Conservation (phyloP, 1,140 invertebrate species). For the Geopemphigus sp. region DNA sequence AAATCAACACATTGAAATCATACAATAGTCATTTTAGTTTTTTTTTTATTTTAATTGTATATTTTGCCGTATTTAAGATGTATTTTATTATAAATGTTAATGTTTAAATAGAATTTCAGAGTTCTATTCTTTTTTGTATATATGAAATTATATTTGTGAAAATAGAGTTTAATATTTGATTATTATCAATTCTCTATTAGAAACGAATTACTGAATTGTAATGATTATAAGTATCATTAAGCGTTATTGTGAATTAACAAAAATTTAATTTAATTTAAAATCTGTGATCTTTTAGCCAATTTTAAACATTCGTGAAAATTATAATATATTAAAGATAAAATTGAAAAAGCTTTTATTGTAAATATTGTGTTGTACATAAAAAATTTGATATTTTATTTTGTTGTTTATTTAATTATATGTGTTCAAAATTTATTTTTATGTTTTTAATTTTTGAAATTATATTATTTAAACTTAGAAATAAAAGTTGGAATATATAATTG, state of each 20-base stretch:
- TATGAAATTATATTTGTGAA: not conserved
- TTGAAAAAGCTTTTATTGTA: conserved; percentile 8
- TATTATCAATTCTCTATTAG: not conserved
- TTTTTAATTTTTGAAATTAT: conserved; percentile 21
- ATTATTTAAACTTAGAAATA: conserved; percentile 22
- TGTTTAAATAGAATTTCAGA: not conserved
- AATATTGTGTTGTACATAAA: conserved; percentile 27
- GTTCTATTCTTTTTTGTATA: too few species aligned
- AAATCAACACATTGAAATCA: not conserved
- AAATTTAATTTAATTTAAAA: conserved; percentile 17
- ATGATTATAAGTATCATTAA: not conserved
- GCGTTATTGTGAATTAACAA: not conserved
- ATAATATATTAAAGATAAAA: conserved; percentile 20
- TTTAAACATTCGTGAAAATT: conserved; percentile 18
- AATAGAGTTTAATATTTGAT: too few species aligned
- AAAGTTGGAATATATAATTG: conserved; percentile 19
- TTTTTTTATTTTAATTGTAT: not conserved
- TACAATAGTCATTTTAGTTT: not conserved
- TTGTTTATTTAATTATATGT: conserved; percentile 28
- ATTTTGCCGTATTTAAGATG: not conserved
- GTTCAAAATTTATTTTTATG: conserved; percentile 40
- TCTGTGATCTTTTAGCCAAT: conserved; percentile 21
- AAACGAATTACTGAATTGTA: not conserved
- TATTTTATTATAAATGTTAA: not conserved
- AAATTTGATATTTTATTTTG: conserved; percentile 27